A percentile compares a stretch with the other conserved stretches of the same genome.
Evolutionary conservation across 2,888 invertebrate genomes (phyloP).

Genomic region (Ectropis crepuscularia): DNA sequence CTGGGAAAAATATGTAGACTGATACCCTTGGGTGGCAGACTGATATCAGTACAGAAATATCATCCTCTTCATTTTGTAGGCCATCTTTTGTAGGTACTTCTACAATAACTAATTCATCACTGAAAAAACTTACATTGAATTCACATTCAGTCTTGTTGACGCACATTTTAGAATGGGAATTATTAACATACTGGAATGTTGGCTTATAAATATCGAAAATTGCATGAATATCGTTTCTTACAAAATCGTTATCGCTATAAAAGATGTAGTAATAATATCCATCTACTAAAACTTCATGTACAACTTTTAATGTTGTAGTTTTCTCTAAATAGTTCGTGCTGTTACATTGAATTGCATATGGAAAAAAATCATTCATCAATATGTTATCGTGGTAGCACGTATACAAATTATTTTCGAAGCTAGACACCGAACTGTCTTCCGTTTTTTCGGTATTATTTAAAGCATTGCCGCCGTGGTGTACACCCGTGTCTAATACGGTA

Average conservation of each 20-base stretch:
- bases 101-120: conserved; percentile 92
- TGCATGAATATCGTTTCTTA: conserved; percentile 92
- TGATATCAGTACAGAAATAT: conserved; percentile 89
- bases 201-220: conserved; percentile 94
- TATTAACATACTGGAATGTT: conserved; percentile 90
- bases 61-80: conserved; percentile 90
- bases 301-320: conserved; percentile 86
- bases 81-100: conserved; percentile 93
- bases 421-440: conserved; percentile 90
- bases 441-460: conserved; percentile 81
- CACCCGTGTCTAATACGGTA: conserved; percentile 88
- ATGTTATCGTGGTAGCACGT: conserved; percentile 91
- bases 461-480: conserved; percentile 91
- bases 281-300: conserved; percentile 89
- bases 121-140: conserved; percentile 89
- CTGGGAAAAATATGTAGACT: conserved; percentile 92
- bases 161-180: conserved; percentile 87
- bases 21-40: conserved; percentile 92
- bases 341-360: conserved; percentile 88
- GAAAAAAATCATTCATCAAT: conserved; percentile 89
- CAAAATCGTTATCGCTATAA: conserved; percentile 93
- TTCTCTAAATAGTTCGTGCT: conserved; percentile 88
- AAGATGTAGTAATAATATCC: conserved; percentile 96
- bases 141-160: conserved; percentile 91
- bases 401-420: conserved; percentile 91